Percentiles rank a stretch among this genome's conserved stretches.
Evolutionary conservation across 1,140 invertebrate species (phyloP).

Genomic region (Nasonia vitripennis): DNA sequence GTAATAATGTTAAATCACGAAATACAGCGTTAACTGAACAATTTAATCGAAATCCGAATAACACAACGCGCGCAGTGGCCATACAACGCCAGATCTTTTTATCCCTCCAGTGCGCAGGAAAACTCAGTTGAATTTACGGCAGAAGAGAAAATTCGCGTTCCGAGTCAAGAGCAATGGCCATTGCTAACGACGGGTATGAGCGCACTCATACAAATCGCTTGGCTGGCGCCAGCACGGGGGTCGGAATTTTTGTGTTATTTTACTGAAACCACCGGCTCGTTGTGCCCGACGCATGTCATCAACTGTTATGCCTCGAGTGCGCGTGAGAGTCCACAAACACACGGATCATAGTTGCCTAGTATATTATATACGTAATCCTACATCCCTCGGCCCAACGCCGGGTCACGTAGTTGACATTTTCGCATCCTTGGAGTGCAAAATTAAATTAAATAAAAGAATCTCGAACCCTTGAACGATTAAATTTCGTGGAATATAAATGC

Average conservation of each 20-base stretch:
- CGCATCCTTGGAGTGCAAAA: too few species aligned
- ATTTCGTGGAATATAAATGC: too few species aligned
- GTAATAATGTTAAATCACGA: too few species aligned
- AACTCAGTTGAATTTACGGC: constrained; percentile 10
- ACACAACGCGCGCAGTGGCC: background rate
- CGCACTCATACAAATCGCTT: constrained; percentile 26
- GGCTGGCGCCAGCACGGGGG: background rate
- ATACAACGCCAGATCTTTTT: constrained; percentile 9
- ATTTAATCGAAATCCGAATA: too few species aligned
- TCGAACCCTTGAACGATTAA: too few species aligned
- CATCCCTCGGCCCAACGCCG: too few species aligned
- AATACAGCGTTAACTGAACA: too few species aligned
- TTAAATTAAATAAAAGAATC: too few species aligned
- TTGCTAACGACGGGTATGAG: constrained; percentile 36
- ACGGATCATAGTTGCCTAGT: too few species aligned
- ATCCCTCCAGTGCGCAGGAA: background rate
- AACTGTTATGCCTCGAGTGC: constrained; percentile 10
- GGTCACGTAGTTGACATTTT: too few species aligned
- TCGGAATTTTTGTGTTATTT: constrained; percentile 30
- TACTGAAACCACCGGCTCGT: constrained; percentile 24
- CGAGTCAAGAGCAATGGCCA: constrained; percentile 31
- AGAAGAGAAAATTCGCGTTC: constrained; percentile 21
- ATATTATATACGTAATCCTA: too few species aligned
- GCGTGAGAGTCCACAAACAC: too few species aligned
- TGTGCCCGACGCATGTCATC: constrained; percentile 30